Percentiles rank a stretch among this genome's conserved stretches.
Evolutionary conservation across 1,140 invertebrate genomes (phyloP).

Genomic region (Drosophila aff.): DNA sequence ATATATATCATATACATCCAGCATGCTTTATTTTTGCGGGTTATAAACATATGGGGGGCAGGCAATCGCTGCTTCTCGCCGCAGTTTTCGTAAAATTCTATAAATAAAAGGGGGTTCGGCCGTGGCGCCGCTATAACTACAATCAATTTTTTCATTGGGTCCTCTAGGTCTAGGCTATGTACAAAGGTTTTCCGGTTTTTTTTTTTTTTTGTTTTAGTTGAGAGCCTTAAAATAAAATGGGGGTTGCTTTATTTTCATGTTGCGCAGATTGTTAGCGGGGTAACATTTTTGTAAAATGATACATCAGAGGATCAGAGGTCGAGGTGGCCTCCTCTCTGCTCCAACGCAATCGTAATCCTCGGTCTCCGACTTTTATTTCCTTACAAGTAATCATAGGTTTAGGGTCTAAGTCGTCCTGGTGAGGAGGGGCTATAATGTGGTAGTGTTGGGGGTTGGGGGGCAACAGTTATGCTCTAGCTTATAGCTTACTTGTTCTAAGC

Average conservation of each 20-base stretch:
- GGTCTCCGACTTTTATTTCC: constrained; percentile 12
- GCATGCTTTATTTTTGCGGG: constrained; percentile 56
- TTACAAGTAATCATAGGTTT: constrained; percentile 31
- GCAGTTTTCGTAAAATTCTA: constrained; percentile 25
- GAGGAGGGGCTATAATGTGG: not conserved
- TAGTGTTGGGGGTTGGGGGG: constrained; percentile 4
- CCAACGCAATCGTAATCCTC: constrained; percentile 10
- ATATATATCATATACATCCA: constrained; percentile 60
- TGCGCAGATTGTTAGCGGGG: constrained; percentile 20
- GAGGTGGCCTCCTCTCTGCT: not conserved
- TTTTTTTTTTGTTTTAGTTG: constrained; percentile 22
- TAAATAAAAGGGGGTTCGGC: constrained; percentile 26
- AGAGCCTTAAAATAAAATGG: constrained; percentile 42
- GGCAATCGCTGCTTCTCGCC: constrained; percentile 19
- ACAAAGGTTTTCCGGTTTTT: constrained; percentile 19
- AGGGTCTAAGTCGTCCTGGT: constrained; percentile 5
- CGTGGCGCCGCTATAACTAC: constrained; percentile 26
- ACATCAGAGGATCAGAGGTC: constrained; percentile 12
- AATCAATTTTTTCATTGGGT: constrained; percentile 45
- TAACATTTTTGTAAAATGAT: constrained; percentile 70
- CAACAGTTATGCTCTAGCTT: constrained; percentile 72
- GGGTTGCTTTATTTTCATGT: constrained; percentile 49
- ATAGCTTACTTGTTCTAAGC: constrained; percentile 67
- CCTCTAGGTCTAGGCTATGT: constrained; percentile 43
- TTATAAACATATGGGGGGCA: constrained; percentile 29